Conservation (phyloP, 53 echinoderm and acorn worm genomes). For the Holothuria scabra region DNA sequence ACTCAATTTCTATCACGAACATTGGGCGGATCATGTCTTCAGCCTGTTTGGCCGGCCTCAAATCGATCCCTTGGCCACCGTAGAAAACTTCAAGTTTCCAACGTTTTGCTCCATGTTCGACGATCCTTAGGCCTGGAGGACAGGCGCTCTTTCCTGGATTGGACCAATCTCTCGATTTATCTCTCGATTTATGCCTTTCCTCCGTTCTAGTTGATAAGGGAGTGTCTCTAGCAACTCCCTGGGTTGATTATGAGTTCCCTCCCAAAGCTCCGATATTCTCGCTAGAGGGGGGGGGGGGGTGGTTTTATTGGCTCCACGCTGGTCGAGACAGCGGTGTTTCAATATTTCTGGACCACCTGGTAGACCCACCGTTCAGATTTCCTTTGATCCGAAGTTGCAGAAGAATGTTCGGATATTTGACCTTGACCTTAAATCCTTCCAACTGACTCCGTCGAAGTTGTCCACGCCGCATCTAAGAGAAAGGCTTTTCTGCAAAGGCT, state of each 20-base stretch:
- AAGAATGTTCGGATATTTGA: too few species aligned
- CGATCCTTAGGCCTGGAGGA: conserved; percentile 31
- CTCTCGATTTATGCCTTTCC: conserved; percentile 56
- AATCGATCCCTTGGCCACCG: conserved; percentile 42
- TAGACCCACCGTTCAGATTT: too few species aligned
- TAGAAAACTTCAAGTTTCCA: conserved; percentile 38
- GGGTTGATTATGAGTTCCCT: conserved; percentile 22
- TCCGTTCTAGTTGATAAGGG: conserved; percentile 39
- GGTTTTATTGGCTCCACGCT: conserved; percentile 56
- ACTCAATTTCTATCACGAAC: conserved; percentile 21
- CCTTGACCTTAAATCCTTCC: too few species aligned
- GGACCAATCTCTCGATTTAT: conserved; percentile 26
- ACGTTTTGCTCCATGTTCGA: conserved; percentile 40
- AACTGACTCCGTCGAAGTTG: too few species aligned
- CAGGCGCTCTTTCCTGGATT: conserved; percentile 41
- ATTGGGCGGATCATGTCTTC: neutral
- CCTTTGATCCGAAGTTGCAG: too few species aligned
- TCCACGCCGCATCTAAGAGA: too few species aligned
- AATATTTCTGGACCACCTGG: neutral
- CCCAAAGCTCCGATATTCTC: neutral
- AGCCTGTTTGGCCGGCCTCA: neutral
- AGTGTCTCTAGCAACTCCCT: too few species aligned
- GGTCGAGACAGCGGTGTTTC: conserved; percentile 55
- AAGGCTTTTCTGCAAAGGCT: too few species aligned
- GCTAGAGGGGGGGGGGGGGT: neutral